Evolutionary conservation across 2,888 invertebrate genomes (phyloP), one percentile per base, ranked within the genome.

Genomic region (Ptychoptera contaminata): DNA sequence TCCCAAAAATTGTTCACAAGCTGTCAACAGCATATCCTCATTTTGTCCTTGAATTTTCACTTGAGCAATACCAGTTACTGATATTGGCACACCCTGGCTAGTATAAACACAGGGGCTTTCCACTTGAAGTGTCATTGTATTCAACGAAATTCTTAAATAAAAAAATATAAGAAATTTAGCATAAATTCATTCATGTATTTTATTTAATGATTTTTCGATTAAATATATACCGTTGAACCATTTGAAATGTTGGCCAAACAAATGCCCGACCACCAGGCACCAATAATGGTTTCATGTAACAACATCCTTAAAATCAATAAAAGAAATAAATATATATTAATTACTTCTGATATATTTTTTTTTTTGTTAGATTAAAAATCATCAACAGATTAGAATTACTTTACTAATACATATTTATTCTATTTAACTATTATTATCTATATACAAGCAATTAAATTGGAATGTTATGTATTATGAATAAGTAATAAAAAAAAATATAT

Each of bases 51-150:
- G 79, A 49, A 80, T 77, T 62, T 79, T 79, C 66, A 92, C 93
- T 79, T 96, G 94, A 44, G 96, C 96, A 55, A 96, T 93, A 50
- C 94, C 94, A 31, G 93, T 94, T 32, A 96, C 94, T 16, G 93
- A 92, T 62, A 96, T 92, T 15, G 94, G 92, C 23, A 96, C 94
- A 45, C 94, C 94, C 67, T 93, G 91, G 58, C 87, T 86, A 37
- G 94, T 94, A 65, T 94, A 94, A 7, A 96, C 94, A 44, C 88
- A 90, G 8, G 91, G 90, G 55, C 91, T 91, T 63, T 93, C 91
- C 45, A 96, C 93, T 66, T 90, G 87, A 44, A 96, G 74, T 2
- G 94, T 96, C 92, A 96, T 94, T 1, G 94, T 94, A 66, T 94
- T 96, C 54, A 96, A 71, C 7, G 92, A 92, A 61, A 96, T 91